Evolutionary conservation across 2,888 invertebrate species (phyloP), one percentile per base, ranked within the genome.

Genomic region (Agonopterix heracliana): DNA sequence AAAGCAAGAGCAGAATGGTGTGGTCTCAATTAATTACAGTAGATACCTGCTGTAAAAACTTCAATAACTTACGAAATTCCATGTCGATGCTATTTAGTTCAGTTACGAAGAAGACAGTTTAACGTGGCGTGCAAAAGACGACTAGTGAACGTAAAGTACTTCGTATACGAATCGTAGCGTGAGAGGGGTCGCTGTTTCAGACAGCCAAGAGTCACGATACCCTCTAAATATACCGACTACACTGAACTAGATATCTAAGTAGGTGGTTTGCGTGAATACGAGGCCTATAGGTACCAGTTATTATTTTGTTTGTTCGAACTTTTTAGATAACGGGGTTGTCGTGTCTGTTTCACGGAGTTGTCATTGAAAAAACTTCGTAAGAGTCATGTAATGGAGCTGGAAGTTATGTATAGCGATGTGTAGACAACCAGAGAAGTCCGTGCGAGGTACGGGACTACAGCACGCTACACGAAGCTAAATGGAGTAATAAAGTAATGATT

Each of bases 201-300:
- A 62, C 72, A 70, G 60, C 68, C 64, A 62, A 66, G 66, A 79
- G 82, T 83, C 87, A 86, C 87, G 86, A 83, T 74, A 84, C 73
- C 75, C 61, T 63, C 59, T 65, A 26, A 26, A 26, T 61, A 51
- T 64, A 70, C 66, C 61, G 64, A 60, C 55, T 60, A 45, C 49
- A 50, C 48, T 59, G 9, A 26, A 9, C 34, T 45, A n/a, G 17
- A 35, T 44, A 63, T 60, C 57, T 52, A 52, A n/a, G n/a, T 61
- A 48, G 49, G 54, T 54, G 57, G 72, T 74, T 75, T 66, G 63
- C 74, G 71, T 75, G 68, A 72, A 66, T 26, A 59, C 57, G 57
- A 55, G 62, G 36, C 9, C 64, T 63, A 64, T 53, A 45, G 41
- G 26, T 26, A 44, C 49, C 34, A 11, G 26, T 43, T 10, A 45